Evolutionary conservation across 2,888 invertebrate genomes (phyloP), one percentile per base, ranked within the genome.

Genomic region (Nemotelus nigrinus): DNA sequence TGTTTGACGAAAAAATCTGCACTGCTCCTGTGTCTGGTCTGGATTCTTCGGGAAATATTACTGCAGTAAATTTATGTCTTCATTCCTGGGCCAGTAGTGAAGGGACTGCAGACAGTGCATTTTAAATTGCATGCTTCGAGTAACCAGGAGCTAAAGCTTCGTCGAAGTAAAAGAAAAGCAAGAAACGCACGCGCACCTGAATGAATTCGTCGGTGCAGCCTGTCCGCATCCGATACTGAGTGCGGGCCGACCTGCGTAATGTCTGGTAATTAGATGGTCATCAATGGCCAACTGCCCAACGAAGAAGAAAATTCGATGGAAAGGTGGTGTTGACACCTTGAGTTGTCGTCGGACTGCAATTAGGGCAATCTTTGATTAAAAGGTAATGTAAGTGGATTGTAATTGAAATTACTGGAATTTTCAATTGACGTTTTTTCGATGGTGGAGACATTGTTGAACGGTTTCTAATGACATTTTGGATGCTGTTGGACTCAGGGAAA

Each of bases 281-380:
- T 71, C 71, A 53, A 57, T 10, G 10, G 3, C 55, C 71, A 71
- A 55, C 55, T 71, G 71, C 44, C 53, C 3, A 4, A 57, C n/a
- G 71, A 25, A 25, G 44, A 55, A 41, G 48, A 39, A 68, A 25
- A 25, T 25, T 68, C 43, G 55, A 39, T 41, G n/a, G 41, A 71
- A 71, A 71, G 71, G 71, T 71, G 71, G 71, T 71, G 71, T 55
- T 71, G 71, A 71, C 57, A 71, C 71, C 55, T 71, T 71, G 44
- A 45, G 55, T 39, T 57, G 53, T 53, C 71, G 63, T 41, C 50
- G 65, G 6, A 44, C 4, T 55, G 57, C 55, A 71, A 57, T 71
- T 71, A 71, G 45, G 55, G 43, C 25, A 10, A 43, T 8, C 44
- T 71, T 71, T 55, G 55, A 71, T 71, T 65, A 47, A 44, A 65